These are phyloP conservation scores for Drosophila bocki DNA, from an alignment of 1,140 invertebrate genomes.

Conservation along the genomic window DNA sequence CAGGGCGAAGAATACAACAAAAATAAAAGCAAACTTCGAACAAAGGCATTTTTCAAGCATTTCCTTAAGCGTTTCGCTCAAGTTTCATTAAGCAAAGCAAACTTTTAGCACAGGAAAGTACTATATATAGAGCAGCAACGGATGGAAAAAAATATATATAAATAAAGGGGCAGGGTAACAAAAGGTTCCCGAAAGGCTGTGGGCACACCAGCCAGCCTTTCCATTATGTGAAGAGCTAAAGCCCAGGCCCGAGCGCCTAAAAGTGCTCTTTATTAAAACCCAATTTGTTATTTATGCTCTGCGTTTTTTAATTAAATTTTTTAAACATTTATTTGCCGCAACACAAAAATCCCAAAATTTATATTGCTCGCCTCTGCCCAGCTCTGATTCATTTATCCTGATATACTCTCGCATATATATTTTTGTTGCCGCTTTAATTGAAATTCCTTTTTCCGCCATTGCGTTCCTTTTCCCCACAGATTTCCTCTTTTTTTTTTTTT, in stretches of 20 bases:
- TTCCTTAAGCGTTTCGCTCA: constrained; percentile 77
- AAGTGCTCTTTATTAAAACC: constrained; percentile 76
- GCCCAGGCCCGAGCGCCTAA: constrained; percentile 36
- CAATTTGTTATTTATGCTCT: constrained; percentile 77
- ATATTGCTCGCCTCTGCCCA: background rate
- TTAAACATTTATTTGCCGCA: constrained; percentile 63
- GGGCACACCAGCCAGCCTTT: constrained; percentile 37
- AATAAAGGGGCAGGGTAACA: constrained; percentile 24
- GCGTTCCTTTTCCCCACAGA: constrained; percentile 6
- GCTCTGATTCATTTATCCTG: constrained; percentile 33
- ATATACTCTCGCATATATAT: constrained; percentile 14
- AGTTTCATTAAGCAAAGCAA: constrained; percentile 73
- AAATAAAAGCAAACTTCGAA: constrained; percentile 46
- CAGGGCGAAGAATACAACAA: constrained; percentile 16
- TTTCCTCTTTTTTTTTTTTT: constrained; percentile 22
- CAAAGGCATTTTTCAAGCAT: constrained; percentile 77
- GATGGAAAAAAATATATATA: constrained; percentile 7
- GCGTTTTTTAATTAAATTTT: constrained; percentile 74
- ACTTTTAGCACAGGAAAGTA: constrained; percentile 56
- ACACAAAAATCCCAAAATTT: constrained; percentile 9
- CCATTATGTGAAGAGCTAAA: constrained; percentile 48
- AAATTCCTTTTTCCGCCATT: constrained; percentile 62
- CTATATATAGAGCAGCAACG: constrained; percentile 1
- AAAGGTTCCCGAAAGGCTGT: constrained; percentile 20
- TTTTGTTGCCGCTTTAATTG: constrained; percentile 69